phyloP scores from a whole-genome alignment of 2,797 vertebrate species.

The Crypturellus tataupa region DNA sequence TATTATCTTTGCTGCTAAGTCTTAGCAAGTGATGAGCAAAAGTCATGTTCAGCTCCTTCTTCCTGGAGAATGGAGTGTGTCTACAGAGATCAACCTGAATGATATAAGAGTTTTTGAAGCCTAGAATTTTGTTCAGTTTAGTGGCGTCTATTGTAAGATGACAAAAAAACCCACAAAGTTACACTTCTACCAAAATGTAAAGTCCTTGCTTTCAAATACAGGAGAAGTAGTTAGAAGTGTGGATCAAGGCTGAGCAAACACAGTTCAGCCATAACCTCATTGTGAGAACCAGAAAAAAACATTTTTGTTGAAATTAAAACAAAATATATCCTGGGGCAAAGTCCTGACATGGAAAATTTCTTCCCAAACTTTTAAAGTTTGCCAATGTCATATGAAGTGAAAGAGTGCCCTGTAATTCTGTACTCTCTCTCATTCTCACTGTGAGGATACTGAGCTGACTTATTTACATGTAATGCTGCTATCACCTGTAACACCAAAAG shows the following conservation, averaged over 20 bases:
- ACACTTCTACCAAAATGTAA: not conserved
- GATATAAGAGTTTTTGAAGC: not conserved
- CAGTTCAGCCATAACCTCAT: not conserved
- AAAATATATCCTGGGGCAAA: not conserved
- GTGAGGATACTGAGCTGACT: not conserved
- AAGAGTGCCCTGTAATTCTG: not conserved
- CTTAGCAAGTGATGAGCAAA: not conserved
- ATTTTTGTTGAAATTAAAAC: not conserved
- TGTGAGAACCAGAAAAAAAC: not conserved
- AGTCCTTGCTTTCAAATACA: not conserved
- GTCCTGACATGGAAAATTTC: slow-evolving; percentile 46
- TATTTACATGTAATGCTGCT: not conserved
- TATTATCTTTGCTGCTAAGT: not conserved
- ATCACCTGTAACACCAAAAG: not conserved
- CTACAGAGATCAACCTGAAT: not conserved
- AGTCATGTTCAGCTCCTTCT: not conserved
- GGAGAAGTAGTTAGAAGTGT: not conserved
- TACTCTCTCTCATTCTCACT: not conserved
- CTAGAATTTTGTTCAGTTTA: not conserved
- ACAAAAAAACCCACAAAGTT: not conserved
- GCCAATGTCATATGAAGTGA: not conserved
- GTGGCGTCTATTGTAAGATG: not conserved
- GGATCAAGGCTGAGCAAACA: not conserved
- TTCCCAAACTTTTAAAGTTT: not conserved
- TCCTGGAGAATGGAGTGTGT: not conserved